These are phyloP conservation scores for Seira musarum DNA, from an alignment of 2,888 invertebrate species.

Conservation along the genomic window DNA sequence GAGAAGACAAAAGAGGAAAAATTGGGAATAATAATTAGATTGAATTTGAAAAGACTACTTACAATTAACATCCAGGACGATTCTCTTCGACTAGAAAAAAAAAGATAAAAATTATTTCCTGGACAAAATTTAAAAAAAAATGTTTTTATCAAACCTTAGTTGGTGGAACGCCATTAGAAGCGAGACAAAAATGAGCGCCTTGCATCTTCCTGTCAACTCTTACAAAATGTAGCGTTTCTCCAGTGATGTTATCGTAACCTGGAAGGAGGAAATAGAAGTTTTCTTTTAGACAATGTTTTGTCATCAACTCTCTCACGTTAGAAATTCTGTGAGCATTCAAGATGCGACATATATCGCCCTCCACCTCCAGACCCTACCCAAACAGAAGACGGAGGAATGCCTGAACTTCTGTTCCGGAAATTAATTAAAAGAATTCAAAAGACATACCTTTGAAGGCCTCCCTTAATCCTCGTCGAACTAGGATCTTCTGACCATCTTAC, in stretches of 20 bases:
- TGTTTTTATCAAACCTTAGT: slow-evolving; percentile 38
- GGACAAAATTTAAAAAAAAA: background rate
- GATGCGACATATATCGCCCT: no score
- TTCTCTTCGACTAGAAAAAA: slow-evolving; percentile 60
- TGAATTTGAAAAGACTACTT: slow-evolving; percentile 17
- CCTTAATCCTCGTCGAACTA: slow-evolving; percentile 72
- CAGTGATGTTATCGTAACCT: slow-evolving; percentile 80
- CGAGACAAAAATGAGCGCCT: slow-evolving; percentile 71
- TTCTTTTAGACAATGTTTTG: no score
- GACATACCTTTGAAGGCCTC: slow-evolving; percentile 74
- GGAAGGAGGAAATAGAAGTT: slow-evolving; percentile 28
- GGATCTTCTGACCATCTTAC: slow-evolving; percentile 76
- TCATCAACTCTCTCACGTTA: no score
- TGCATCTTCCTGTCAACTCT: slow-evolving; percentile 90
- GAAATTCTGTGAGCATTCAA: no score
- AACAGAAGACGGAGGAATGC: no score
- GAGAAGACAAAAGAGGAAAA: slow-evolving; percentile 12
- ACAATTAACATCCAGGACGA: slow-evolving; percentile 64
- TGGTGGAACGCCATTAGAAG: slow-evolving; percentile 83
- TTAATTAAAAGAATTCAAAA: no score
- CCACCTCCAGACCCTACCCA: no score
- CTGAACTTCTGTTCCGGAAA: no score
- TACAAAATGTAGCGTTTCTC: slow-evolving; percentile 82
- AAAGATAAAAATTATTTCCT: background rate
- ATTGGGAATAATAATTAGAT: slow-evolving; percentile 44